Evolutionary conservation across 1,140 invertebrate genomes (phyloP).

Genomic region (Drosophila trapezifrons): DNA sequence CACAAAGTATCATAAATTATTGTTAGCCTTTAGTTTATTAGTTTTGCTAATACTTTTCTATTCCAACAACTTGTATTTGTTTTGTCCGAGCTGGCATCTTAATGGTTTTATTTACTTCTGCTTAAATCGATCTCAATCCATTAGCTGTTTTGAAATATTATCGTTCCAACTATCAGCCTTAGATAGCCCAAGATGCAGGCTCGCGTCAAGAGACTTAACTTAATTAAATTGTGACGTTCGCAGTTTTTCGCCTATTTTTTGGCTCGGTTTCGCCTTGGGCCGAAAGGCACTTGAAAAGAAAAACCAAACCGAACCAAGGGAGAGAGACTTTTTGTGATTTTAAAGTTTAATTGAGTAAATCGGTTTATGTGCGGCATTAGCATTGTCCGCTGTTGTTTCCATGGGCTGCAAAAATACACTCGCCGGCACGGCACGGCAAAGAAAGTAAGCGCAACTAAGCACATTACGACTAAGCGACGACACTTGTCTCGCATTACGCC

Average conservation of each 20-base stretch:
- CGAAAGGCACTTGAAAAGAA: conserved; percentile 48
- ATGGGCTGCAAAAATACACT: conserved; percentile 22
- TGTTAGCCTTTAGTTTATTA: neutral
- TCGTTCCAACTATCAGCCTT: conserved; percentile 12
- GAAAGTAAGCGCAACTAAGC: conserved; percentile 81
- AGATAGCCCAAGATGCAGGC: conserved; percentile 59
- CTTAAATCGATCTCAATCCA: conserved; percentile 11
- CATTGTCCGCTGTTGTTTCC: conserved; percentile 43
- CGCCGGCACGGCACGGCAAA: conserved; percentile 38
- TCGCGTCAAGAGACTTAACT: conserved; percentile 46
- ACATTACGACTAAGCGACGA: conserved; percentile 68
- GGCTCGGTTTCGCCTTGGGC: conserved; percentile 35
- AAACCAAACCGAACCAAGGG: conserved; percentile 26
- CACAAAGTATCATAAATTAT: neutral
- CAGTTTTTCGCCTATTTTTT: conserved; percentile 32
- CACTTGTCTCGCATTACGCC: conserved; percentile 78
- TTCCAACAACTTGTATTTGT: conserved; percentile 6
- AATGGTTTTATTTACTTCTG: conserved; percentile 15
- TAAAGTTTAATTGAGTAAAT: conserved; percentile 77
- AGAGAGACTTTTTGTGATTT: conserved; percentile 59
- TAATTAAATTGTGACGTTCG: conserved; percentile 66
- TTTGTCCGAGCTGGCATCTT: neutral
- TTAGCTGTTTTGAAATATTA: conserved; percentile 23
- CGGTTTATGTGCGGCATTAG: conserved; percentile 77
- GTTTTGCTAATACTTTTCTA: neutral